Evolutionary conservation across 1,140 invertebrate species (phyloP).

Genomic region (Phortica variegata): DNA sequence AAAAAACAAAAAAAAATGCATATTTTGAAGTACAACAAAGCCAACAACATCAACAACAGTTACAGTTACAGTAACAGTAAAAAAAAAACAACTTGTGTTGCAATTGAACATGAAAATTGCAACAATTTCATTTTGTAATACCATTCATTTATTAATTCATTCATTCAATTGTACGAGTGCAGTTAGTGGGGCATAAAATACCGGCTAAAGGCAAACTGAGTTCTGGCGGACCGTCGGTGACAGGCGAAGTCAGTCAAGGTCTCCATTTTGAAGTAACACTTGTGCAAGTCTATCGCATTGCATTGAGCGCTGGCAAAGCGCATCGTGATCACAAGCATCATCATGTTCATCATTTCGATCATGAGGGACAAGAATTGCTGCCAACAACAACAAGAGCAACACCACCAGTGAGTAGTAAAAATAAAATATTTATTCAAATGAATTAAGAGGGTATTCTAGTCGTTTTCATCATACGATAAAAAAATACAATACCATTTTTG

Average conservation of each 20-base stretch:
- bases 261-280: slow-evolving; percentile 76
- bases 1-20: too few relatives aligned
- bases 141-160: background rate
- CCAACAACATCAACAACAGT: background rate
- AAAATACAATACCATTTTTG: too few relatives aligned
- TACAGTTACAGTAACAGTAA: background rate
- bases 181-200: slow-evolving; percentile 77
- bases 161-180: slow-evolving; percentile 28
- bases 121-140: too few relatives aligned
- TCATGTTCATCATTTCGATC: slow-evolving; percentile 75
- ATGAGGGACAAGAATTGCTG: slow-evolving; percentile 67
- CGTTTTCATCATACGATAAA: too few relatives aligned
- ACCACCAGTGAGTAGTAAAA: slow-evolving; percentile 51
- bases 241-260: slow-evolving; percentile 67
- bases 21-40: too few relatives aligned
- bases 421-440: background rate
- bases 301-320: slow-evolving; percentile 76
- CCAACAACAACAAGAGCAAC: slow-evolving; percentile 61
- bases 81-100: background rate
- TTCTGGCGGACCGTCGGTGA: slow-evolving; percentile 66
- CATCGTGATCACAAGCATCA: slow-evolving; percentile 83
- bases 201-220: slow-evolving; percentile 73
- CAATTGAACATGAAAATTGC: background rate
- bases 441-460: background rate
- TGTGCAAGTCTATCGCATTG: slow-evolving; percentile 75